Percentiles rank a stretch among this genome's conserved stretches.
These are phyloP conservation scores for Heterotilapia buettikoferi DNA, from an alignment of 2,113 vertebrate genomes.

Conservation along the genomic window DNA sequence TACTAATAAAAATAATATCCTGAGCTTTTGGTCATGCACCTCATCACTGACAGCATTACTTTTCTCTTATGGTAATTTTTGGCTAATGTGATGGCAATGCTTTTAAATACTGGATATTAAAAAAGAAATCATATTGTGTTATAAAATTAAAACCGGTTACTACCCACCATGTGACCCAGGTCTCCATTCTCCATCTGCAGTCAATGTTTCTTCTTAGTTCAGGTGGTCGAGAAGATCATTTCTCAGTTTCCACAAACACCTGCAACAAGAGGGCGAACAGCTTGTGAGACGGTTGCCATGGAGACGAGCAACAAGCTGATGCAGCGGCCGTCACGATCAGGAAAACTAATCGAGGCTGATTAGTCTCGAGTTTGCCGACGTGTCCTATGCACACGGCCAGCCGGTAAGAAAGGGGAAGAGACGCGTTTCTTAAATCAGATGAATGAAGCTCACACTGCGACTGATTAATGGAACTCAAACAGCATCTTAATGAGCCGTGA, in stretches of 20 bases:
- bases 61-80: not conserved
- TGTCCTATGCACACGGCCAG: not conserved
- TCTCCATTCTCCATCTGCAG: conserved; percentile 91
- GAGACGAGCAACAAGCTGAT: conserved; percentile 5
- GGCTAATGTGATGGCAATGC: not conserved
- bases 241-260: conserved; percentile 6
- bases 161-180: conserved; percentile 82
- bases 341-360: not conserved
- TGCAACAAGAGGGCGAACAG: conserved; percentile 3
- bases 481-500: not conserved
- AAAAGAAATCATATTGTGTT: not conserved
- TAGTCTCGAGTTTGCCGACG: not conserved
- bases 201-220: not conserved
- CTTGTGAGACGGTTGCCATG: conserved; percentile 11
- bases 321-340: not conserved
- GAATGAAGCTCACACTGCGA: not conserved
- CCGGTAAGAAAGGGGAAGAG: not conserved
- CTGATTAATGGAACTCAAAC: not conserved
- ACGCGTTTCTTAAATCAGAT: not conserved
- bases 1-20: not conserved
- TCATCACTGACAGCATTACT: not conserved
- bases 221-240: not conserved
- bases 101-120: not conserved
- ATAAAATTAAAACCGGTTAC: not conserved
- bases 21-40: not conserved